Base-by-base conservation (phyloP, 2,113 vertebrate species). In the Oophaga pumilio region DNA sequence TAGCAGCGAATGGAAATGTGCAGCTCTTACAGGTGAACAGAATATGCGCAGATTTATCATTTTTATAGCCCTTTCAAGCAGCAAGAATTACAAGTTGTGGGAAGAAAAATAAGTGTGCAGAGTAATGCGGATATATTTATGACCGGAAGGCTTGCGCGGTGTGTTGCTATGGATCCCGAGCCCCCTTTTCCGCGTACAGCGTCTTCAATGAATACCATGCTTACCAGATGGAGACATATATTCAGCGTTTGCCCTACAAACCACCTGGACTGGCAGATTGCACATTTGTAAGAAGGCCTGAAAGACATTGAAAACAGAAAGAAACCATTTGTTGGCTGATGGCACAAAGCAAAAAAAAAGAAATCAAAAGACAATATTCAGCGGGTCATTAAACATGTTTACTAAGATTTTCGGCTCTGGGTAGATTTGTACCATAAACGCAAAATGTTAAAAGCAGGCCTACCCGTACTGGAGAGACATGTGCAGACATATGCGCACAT, bases 171-270 rank as follows among this genome's bases (percentile, higher is more conserved):
- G 93, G 92, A 92, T 93, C 89, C 93, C 89, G 80, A 92, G 89
- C 85, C 87, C 82, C 91, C 82, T 89, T 89, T 62, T 43, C n/a
- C 79, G 89, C 92, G 90, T 28, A 0, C 13, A 86, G 92, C 89
- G 90, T 91, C 90, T 88, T 89, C 88, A 93, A 92, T 93, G 93
- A 94, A 91, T 83, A 90, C 91, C 68, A 84, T 78, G 94, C 95
- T 95, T 94, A 96, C 96, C 97, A 97, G 97, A 98, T 95, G 97
- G 97, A 93, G 96, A 96, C 93, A 95, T 94, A 91, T 95, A 97
- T 93, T 96, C 95, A 0, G 95, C 95, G 89, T 96, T 96, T 90
- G 95, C 93, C 92, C 96, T 95, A 91, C 94, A 96, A 92, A 95
- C 95, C 92, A 96, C 94, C 92, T 90, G 94, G 93, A 96, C 26